phyloP scores from a whole-genome alignment of 2,113 vertebrate species.

The Melierax canorus region DNA sequence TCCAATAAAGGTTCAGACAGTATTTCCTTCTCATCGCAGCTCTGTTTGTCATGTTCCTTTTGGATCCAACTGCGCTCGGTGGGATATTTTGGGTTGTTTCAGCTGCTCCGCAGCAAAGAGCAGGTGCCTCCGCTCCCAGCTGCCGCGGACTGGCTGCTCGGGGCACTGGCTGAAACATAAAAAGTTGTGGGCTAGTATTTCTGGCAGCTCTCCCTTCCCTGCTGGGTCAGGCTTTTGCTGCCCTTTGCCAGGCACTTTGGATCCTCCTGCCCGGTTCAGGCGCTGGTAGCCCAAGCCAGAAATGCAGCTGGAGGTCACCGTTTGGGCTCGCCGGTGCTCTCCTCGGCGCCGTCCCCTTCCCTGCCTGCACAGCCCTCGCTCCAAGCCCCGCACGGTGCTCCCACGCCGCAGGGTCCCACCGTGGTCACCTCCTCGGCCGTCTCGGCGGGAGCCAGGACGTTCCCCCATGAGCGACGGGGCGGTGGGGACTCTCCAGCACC shows the following conservation, averaged over 20 bases:
- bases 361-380: background rate
- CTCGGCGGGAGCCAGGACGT: accelerated
- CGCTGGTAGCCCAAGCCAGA: background rate
- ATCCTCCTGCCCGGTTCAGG: background rate
- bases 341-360: background rate
- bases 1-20: slow-evolving; percentile 48
- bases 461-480: accelerated
- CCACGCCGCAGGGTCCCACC: accelerated
- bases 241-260: background rate
- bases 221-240: background rate
- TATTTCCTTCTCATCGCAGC: slow-evolving; percentile 1
- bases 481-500: background rate
- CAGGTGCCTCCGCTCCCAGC: background rate
- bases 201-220: background rate
- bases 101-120: background rate
- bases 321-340: background rate
- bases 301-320: accelerated
- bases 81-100: slow-evolving; percentile 35
- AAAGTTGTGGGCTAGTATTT: background rate
- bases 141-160: background rate
- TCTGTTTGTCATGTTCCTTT: background rate
- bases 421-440: background rate
- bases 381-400: background rate
- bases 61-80: accelerated
- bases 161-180: background rate